phyloP scores from a whole-genome alignment of 2,797 vertebrate genomes.

The Cetoscarus ocellatus region DNA sequence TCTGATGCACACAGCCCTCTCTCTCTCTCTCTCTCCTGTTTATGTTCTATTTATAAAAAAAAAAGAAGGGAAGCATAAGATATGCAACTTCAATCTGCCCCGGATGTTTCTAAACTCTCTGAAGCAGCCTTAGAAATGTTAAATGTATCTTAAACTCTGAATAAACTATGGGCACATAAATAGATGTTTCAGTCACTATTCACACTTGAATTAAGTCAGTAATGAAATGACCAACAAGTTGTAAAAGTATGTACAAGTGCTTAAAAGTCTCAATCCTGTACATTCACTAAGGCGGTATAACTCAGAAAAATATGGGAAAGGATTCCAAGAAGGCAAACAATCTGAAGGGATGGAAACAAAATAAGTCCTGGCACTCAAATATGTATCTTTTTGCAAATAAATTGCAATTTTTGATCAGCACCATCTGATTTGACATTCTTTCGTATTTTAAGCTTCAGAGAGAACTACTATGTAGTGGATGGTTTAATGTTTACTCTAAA shows the following conservation, averaged over 20 bases:
- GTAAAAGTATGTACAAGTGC: constrained; percentile 87
- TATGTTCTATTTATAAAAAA: constrained; percentile 7
- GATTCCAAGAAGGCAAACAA: constrained; percentile 91
- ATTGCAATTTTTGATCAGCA: constrained; percentile 86
- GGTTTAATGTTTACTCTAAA: background rate
- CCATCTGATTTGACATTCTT: constrained; percentile 72
- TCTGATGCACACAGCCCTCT: constrained; percentile 36
- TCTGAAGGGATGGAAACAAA: constrained; percentile 92
- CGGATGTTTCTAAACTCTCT: constrained; percentile 30
- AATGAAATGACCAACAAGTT: constrained; percentile 77
- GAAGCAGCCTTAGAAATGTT: constrained; percentile 20
- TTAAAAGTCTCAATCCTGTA: constrained; percentile 89
- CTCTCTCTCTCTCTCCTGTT: constrained; percentile 22
- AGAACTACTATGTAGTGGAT: constrained; percentile 21
- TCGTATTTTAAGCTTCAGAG: constrained; percentile 18
- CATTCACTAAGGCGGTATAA: constrained; percentile 93
- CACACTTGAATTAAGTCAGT: constrained; percentile 34
- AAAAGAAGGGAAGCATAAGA: constrained; percentile 39
- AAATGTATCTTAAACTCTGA: constrained; percentile 26
- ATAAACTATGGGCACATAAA: constrained; percentile 22
- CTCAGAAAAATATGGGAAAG: constrained; percentile 65
- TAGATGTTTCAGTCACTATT: constrained; percentile 33
- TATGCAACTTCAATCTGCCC: constrained; percentile 21
- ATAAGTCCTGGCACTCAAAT: constrained; percentile 89
- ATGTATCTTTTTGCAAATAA: constrained; percentile 67